Evolutionary conservation across 1,140 invertebrate genomes (phyloP), one percentile per base, ranked within the genome.

Genomic region (Meloidogyne hapla): DNA sequence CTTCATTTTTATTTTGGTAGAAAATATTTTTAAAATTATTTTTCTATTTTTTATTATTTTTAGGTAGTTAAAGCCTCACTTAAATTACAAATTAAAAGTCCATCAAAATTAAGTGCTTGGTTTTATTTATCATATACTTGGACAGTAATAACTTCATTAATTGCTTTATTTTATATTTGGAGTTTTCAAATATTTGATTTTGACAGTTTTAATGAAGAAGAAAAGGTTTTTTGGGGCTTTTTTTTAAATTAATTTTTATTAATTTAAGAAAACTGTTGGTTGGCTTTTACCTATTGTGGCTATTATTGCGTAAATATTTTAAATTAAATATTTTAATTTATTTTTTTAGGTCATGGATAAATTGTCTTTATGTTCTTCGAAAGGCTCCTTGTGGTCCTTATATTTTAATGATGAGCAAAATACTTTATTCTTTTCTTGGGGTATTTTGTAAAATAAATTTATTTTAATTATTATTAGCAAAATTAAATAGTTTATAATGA

Each of bases 241-340:
- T 13, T 13, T 70, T 38, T 10, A 23, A 23, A 10, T 13, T 38
- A 70, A 56, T 72, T 26, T 67, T 25, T 15, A 72, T 69, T 62
- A 0, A 45, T 28, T 72, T 72, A 42, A 79, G 82, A 26, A 74
- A 61, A 81, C 81, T 42, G 61, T 82, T 61, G 67, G 66, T 25
- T 82, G 81, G 81, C 84, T 82, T 42, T 45, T 82, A 69, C 81
- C 81, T 5, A 82, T 82, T 56, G 63, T 82, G 62, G 83, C 82
- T 23, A 82, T 83, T 69, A 42, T 82, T n/a, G 42, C 79, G 10
- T 56, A 56, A 56, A 8, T 56, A n/a, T 56, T 15, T 56, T 56
- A 56, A 56, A 56, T 33, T 33, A 33, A 21, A 2, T 56, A 6
- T 13, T n/a, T 6, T 56, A n/a, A 56, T n/a, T 15, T n/a, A n/a